These are phyloP conservation scores for Oxygymnocypris stewartii DNA, from an alignment of 2,113 vertebrate genomes.

Conservation along the genomic window DNA sequence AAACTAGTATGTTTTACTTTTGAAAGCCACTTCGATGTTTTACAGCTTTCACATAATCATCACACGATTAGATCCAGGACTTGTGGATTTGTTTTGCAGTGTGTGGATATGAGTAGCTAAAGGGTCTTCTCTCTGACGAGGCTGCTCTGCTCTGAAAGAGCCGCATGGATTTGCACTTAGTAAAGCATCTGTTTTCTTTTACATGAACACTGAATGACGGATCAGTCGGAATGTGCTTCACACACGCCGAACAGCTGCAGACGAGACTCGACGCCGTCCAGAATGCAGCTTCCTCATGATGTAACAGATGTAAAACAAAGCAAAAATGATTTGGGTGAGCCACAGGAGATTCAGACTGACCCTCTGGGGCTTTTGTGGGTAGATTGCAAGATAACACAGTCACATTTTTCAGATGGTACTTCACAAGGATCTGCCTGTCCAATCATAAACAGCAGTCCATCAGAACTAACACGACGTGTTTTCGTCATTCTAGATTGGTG, in stretches of 20 bases:
- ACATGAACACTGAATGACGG: slow-evolving; percentile 48
- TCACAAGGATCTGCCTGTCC: background rate
- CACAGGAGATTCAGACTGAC: background rate
- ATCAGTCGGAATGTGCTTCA: slow-evolving; percentile 35
- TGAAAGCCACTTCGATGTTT: background rate
- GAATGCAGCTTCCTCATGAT: slow-evolving; percentile 1
- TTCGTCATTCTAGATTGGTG: background rate
- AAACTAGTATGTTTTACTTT: background rate
- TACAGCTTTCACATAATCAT: background rate
- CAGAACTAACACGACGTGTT: background rate
- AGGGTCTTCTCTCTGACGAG: background rate
- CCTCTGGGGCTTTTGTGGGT: slow-evolving; percentile 6
- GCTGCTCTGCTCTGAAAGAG: slow-evolving; percentile 14
- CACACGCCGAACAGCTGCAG: slow-evolving; percentile 38
- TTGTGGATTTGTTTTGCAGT: background rate
- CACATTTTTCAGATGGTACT: background rate
- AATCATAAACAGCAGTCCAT: slow-evolving; percentile 6
- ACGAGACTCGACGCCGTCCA: slow-evolving; percentile 1
- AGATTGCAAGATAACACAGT: background rate
- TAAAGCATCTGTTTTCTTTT: slow-evolving; percentile 52
- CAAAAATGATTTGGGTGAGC: background rate
- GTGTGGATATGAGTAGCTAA: background rate
- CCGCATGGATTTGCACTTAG: slow-evolving; percentile 27
- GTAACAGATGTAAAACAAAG: background rate
- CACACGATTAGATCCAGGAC: background rate